Base-by-base conservation (phyloP, 2,888 invertebrate species). In the Adelognathus sp. region DNA sequence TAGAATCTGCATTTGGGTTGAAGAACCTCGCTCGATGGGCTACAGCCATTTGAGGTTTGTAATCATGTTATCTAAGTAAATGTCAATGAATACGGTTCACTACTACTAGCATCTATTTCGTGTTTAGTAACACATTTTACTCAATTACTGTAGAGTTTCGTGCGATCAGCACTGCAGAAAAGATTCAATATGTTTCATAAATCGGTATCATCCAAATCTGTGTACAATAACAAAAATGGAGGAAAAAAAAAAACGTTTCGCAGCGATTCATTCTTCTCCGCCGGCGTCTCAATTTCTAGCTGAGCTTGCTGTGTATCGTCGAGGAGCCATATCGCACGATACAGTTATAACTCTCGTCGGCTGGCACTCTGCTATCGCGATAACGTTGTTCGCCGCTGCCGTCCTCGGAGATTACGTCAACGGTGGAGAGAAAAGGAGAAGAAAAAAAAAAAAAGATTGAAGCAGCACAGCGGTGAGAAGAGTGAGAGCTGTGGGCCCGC, bases 361-460 rank as follows among this genome's bases (percentile, higher is more conserved):
- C 36, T 36, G 4, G 24, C 3, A 11, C 21, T 46, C 9, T 4
- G 4, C 24, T n/a, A 50, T 18, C n/a, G 24, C 50, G 36, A 39
- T 71, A 36, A 39, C 33, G 33, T 36, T 36, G 46, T 39, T 60
- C 60, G 11, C 39, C 54, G 29, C n/a, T 36, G 27, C 14, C 41
- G n/a, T 16, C 31, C 50, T 24, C 18, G 9, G 41, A 61, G 71
- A 72, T 63, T 44, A 72, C 41, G 61, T 54, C 29, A 41, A 21
- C 41, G 41, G 16, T n/a, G 18, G 11, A 67, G 41, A 31, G 14
- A 56, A 31, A 54, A 63, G 63, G 54, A 11, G 29, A 36, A 61
- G 39, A 16, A 61, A 61, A 29, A 4, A 29, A 27, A 14, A 41
- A 27, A 44, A 27, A 27, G 21, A 18, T 2, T 14, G 24, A 27